These are phyloP conservation scores for Masticophis lateralis DNA, from an alignment of 2,797 vertebrate genomes.

Conservation along the genomic window DNA sequence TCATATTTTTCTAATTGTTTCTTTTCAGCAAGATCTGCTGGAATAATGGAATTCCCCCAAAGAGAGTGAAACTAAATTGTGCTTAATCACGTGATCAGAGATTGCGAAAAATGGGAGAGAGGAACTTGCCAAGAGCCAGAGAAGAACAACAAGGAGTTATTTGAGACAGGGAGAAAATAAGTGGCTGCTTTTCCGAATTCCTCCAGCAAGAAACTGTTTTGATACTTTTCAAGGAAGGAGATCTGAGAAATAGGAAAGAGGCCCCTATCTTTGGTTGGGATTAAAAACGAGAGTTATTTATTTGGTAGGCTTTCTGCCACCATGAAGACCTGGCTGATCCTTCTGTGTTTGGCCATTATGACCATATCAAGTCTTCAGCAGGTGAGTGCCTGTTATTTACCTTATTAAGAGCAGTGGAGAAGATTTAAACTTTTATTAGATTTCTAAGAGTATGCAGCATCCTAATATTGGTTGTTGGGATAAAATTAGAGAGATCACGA, in stretches of 20 bases:
- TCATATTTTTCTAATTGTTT: neutral
- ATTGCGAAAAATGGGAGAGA: constrained; percentile 36
- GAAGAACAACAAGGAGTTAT: neutral
- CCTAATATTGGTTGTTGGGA: neutral
- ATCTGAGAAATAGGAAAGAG: neutral
- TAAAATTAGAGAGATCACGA: neutral
- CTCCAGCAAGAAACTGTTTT: neutral
- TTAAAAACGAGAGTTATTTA: neutral
- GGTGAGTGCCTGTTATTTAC: constrained; percentile 34
- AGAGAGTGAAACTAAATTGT: constrained; percentile 19
- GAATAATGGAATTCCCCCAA: constrained; percentile 22
- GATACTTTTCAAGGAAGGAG: neutral
- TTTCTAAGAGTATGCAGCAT: neutral
- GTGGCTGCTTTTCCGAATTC: neutral
- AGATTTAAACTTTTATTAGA: neutral
- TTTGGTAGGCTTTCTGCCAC: constrained; percentile 24
- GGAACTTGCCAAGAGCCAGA: neutral
- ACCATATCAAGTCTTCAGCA: neutral
- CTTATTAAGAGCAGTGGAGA: neutral
- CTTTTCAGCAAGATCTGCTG: neutral
- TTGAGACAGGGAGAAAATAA: neutral
- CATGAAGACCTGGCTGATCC: constrained; percentile 12
- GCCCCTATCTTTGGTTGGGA: neutral
- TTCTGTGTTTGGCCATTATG: constrained; percentile 16
- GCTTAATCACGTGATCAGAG: constrained; percentile 16